These are phyloP conservation scores for Tetragonula carbonaria DNA, from an alignment of 2,888 invertebrate genomes.

Conservation along the genomic window DNA sequence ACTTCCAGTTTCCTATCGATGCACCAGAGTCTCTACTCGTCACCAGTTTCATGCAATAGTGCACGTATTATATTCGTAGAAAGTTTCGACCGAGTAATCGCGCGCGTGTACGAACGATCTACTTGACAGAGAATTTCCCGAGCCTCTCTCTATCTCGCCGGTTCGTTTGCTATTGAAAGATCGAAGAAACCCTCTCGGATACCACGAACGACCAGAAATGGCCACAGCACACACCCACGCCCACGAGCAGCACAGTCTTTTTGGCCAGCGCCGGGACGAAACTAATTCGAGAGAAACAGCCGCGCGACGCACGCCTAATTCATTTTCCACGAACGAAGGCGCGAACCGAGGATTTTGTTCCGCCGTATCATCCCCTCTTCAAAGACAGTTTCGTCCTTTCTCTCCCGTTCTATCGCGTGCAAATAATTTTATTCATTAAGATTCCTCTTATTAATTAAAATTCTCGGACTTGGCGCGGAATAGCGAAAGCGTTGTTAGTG, in stretches of 20 bases:
- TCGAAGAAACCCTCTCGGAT: neutral
- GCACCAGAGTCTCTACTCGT: too few species aligned
- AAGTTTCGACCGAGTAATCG: too few species aligned
- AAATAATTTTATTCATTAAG: neutral
- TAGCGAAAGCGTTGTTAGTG: too few species aligned
- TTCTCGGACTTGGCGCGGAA: too few species aligned
- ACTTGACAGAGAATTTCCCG: too few species aligned
- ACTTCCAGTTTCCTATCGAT: too few species aligned
- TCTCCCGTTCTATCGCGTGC: neutral
- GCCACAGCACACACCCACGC: neutral
- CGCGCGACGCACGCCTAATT: neutral
- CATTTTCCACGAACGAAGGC: neutral
- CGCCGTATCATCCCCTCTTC: neutral
- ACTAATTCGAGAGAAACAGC: constrained; percentile 59
- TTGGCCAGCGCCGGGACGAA: constrained; percentile 38
- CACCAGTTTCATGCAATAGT: too few species aligned
- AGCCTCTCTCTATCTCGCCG: neutral
- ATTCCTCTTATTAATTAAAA: neutral
- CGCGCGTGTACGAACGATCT: too few species aligned
- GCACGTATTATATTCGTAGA: too few species aligned
- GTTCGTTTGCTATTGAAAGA: neutral
- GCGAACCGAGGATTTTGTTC: neutral
- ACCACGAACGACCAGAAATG: neutral
- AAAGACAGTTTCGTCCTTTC: too few species aligned
- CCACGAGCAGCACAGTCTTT: constrained; percentile 38